phyloP scores from a whole-genome alignment of 2,888 invertebrate genomes.

The Megalurothrips usitatus region DNA sequence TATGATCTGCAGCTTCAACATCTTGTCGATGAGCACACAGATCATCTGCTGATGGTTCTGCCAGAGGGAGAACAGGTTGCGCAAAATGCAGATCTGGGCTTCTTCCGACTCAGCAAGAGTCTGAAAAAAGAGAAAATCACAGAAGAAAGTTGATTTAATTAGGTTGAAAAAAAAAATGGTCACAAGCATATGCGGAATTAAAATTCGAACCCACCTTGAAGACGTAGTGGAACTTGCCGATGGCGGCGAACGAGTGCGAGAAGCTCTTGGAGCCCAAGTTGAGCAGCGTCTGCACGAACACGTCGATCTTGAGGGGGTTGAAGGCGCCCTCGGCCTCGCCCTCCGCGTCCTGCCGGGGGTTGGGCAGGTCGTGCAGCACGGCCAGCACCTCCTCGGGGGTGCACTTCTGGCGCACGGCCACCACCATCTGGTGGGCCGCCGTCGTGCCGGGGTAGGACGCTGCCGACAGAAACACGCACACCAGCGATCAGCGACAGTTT shows the following conservation, averaged over 20 bases:
- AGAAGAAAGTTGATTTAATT: slow-evolving; percentile 20
- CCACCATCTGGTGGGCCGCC: slow-evolving; percentile 80
- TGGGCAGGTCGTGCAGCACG: slow-evolving; percentile 81
- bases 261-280: slow-evolving; percentile 95
- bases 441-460: slow-evolving; percentile 73
- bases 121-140: slow-evolving; percentile 50
- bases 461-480: slow-evolving; percentile 45
- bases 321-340: slow-evolving; percentile 58
- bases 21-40: slow-evolving; percentile 91
- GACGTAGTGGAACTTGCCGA: slow-evolving; percentile 91
- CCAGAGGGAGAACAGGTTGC: slow-evolving; percentile 95
- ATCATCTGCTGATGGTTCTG: slow-evolving; percentile 95
- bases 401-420: slow-evolving; percentile 83
- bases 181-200: too few species aligned
- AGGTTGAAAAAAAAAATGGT: slow-evolving; percentile 9
- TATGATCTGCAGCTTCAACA: slow-evolving; percentile 94
- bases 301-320: slow-evolving; percentile 92
- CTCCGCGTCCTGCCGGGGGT: slow-evolving; percentile 65
- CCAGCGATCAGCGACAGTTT: too few species aligned
- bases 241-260: slow-evolving; percentile 97
- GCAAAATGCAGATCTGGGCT: slow-evolving; percentile 88
- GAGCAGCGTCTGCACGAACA: slow-evolving; percentile 92
- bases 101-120: slow-evolving; percentile 89
- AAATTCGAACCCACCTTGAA: slow-evolving; percentile 62
- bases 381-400: slow-evolving; percentile 84